Conservation (phyloP, 2,797 vertebrate species). For the Typhlichthys subterraneus region DNA sequence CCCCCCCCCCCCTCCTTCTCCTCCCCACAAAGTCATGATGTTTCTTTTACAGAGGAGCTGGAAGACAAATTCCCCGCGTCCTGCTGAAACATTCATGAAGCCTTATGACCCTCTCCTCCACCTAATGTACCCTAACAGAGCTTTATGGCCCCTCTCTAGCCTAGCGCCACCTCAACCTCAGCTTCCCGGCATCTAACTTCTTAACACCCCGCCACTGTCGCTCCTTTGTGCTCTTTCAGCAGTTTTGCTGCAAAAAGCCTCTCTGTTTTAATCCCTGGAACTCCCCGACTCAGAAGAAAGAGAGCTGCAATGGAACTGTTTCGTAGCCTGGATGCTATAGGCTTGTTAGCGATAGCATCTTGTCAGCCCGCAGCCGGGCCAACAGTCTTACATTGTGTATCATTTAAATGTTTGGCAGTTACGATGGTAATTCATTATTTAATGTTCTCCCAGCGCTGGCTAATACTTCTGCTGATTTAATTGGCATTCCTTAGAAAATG, state of each 20-base stretch:
- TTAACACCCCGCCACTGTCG: conserved; percentile 65
- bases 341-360: background rate
- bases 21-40: conserved; percentile 57
- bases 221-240: conserved; percentile 54
- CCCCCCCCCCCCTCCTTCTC: conserved; percentile 3
- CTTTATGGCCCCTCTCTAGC: conserved; percentile 75
- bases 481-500: too few species aligned
- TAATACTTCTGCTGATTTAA: too few species aligned
- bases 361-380: too few species aligned
- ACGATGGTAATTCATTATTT: too few species aligned
- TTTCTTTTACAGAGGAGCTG: conserved; percentile 63
- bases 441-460: too few species aligned
- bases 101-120: conserved; percentile 73
- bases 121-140: conserved; percentile 79
- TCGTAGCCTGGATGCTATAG: background rate
- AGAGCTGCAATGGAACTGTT: conserved; percentile 8
- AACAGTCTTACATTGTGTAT: too few species aligned
- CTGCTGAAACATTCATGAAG: conserved; percentile 79
- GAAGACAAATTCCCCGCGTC: conserved; percentile 59
- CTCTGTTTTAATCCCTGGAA: conserved; percentile 12
- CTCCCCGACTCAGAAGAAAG: conserved; percentile 15
- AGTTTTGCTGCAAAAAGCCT: conserved; percentile 37
- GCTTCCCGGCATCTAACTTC: conserved; percentile 79
- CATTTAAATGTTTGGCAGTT: too few species aligned
- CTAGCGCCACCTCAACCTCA: conserved; percentile 73